Evolutionary conservation across 2,113 vertebrate genomes (phyloP).

Genomic region (Trochalopteron elliotii): DNA sequence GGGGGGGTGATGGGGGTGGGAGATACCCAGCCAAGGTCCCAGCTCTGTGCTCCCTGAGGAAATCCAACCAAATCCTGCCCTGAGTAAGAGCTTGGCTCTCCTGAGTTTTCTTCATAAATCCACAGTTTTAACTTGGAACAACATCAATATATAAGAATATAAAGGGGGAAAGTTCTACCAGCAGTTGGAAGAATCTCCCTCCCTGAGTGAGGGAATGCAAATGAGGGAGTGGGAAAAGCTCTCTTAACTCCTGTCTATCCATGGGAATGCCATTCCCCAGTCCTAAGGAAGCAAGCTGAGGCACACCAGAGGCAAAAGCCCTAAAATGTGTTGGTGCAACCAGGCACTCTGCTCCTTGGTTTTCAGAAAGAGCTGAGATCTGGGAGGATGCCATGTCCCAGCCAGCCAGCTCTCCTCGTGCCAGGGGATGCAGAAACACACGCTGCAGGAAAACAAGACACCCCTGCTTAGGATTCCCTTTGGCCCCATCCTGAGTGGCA

Average conservation of each 20-base stretch:
- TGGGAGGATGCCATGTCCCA: neutral
- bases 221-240: neutral
- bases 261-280: neutral
- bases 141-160: rapidly evolving
- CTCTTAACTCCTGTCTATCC: neutral
- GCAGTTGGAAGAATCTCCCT: neutral
- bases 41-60: neutral
- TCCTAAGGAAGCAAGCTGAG: neutral
- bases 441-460: neutral
- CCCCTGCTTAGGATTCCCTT: neutral
- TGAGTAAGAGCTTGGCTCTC: neutral
- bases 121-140: neutral
- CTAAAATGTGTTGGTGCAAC: neutral
- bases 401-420: neutral
- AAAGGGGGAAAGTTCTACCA: neutral
- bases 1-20: neutral
- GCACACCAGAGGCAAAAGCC: neutral
- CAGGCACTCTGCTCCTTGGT: neutral
- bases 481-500: neutral
- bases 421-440: neutral
- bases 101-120: neutral
- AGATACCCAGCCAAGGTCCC: neutral
- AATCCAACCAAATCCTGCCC: neutral
- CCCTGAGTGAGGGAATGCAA: neutral
- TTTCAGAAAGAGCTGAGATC: neutral